phyloP scores from a whole-genome alignment of 2,888 invertebrate genomes.

The Acleris cristana region DNA sequence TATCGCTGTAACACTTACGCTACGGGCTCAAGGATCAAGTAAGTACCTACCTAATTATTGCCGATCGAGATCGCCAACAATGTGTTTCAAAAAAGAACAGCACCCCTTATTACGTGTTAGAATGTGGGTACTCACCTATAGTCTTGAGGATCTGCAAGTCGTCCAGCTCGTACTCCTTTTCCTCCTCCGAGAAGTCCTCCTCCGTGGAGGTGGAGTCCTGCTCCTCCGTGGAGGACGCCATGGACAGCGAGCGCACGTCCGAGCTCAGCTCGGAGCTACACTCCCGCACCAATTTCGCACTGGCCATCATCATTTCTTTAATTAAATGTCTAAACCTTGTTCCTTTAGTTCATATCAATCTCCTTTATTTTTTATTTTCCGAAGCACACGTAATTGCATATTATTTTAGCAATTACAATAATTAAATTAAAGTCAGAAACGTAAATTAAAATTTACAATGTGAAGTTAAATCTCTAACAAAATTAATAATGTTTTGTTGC shows the following conservation, averaged over 20 bases:
- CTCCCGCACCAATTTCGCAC: constrained; percentile 81
- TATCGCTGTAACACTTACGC: no score
- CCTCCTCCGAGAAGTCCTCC: constrained; percentile 83
- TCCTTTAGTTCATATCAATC: constrained; percentile 14
- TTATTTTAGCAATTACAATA: constrained; percentile 5
- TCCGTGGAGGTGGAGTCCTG: constrained; percentile 82
- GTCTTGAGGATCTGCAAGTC: constrained; percentile 94
- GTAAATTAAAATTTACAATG: neutral
- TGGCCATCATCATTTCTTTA: constrained; percentile 80
- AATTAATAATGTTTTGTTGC: neutral
- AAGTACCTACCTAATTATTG: no score
- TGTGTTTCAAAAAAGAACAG: no score
- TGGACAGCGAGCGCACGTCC: constrained; percentile 76
- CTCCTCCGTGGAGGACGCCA: constrained; percentile 82
- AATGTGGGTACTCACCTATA: constrained; percentile 86
- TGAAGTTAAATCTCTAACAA: neutral
- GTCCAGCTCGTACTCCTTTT: constrained; percentile 88
- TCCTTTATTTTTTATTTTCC: constrained; percentile 2
- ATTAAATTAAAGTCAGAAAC: neutral
- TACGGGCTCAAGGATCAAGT: no score
- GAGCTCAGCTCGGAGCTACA: constrained; percentile 80
- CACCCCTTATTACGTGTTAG: neutral
- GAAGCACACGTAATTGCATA: constrained; percentile 8
- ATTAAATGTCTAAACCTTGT: constrained; percentile 16
- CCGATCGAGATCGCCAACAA: no score